Conservation (phyloP, 2,797 vertebrate species). For the Dallia pectoralis region DNA sequence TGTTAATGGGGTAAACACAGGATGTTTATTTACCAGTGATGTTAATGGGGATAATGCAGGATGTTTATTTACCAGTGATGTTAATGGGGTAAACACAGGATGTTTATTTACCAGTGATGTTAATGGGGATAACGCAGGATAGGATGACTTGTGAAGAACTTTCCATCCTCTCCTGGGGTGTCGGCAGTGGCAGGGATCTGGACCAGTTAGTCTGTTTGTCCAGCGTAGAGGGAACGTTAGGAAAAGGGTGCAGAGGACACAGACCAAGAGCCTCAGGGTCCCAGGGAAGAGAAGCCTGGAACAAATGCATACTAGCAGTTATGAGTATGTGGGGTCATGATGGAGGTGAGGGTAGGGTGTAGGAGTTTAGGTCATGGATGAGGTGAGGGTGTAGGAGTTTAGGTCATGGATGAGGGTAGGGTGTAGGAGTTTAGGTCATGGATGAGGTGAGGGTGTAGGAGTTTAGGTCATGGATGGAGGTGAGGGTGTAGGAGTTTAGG, state of each 20-base stretch:
- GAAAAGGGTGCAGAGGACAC: conserved; percentile 90
- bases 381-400: too few species aligned
- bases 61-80: not conserved
- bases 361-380: not conserved
- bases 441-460: too few species aligned
- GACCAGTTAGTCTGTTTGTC: conserved; percentile 99
- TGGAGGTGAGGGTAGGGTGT: not conserved
- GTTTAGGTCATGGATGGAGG: too few species aligned
- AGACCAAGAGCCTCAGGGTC: conserved; percentile 90
- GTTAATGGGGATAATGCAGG: not conserved
- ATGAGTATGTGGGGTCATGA: conserved; percentile 15
- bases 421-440: too few species aligned
- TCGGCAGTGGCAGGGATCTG: conserved; percentile 92
- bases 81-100: not conserved
- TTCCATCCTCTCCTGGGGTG: conserved; percentile 97
- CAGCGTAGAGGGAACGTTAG: conserved; percentile 94
- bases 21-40: not conserved
- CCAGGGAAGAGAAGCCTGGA: conserved; percentile 84
- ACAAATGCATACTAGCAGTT: conserved; percentile 65
- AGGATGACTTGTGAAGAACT: conserved; percentile 89
- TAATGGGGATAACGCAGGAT: conserved; percentile 98
- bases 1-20: not conserved
- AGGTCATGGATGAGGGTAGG: too few species aligned
- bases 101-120: conserved; percentile 88
- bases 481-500: too few species aligned